phyloP scores from a whole-genome alignment of 2,888 invertebrate species.

The Dysmachus trigonus region DNA sequence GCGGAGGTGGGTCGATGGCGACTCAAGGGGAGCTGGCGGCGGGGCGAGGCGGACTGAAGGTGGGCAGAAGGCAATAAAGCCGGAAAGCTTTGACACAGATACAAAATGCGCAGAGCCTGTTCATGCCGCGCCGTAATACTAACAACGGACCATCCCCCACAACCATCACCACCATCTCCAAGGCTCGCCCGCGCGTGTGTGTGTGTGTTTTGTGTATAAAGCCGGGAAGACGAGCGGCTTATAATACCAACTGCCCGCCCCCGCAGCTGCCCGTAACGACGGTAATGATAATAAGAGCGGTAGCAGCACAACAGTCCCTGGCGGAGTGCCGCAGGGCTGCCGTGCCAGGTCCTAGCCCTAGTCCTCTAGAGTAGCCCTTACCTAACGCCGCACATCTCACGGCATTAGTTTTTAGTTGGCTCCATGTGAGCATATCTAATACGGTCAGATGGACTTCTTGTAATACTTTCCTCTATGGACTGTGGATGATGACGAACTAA shows the following conservation, averaged over 20 bases:
- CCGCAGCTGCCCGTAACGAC: not conserved
- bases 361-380: not conserved
- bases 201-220: no score
- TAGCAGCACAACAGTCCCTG: not conserved
- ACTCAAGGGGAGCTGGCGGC: no score
- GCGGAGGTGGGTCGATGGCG: not conserved
- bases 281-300: not conserved
- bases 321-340: not conserved
- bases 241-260: not conserved
- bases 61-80: slow-evolving; percentile 9
- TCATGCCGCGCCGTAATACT: not conserved
- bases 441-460: slow-evolving; percentile 43
- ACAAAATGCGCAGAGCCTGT: not conserved
- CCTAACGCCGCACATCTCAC: slow-evolving; percentile 32
- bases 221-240: not conserved
- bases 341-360: not conserved
- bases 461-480: slow-evolving; percentile 36
- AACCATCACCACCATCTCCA: no score
- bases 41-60: not conserved
- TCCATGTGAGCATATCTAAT: slow-evolving; percentile 42
- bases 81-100: slow-evolving; percentile 22
- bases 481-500: slow-evolving; percentile 9
- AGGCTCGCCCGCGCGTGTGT: not conserved
- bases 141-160: not conserved
- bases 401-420: slow-evolving; percentile 42